These are phyloP conservation scores for Budorcas taxicolor DNA, from an alignment of 2,113 vertebrate genomes.

Conservation along the genomic window DNA sequence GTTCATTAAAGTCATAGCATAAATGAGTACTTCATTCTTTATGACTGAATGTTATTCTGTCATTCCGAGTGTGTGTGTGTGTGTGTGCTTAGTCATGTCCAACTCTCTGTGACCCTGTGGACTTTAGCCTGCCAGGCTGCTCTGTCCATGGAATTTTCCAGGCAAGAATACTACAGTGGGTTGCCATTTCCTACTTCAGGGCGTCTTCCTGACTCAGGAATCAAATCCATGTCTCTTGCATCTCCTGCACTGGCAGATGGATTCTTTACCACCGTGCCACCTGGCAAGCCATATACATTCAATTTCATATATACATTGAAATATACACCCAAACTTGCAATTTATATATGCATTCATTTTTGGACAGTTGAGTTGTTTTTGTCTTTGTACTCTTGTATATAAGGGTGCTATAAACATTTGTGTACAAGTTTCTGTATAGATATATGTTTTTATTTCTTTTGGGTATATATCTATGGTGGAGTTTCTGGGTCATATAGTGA, in stretches of 20 bases:
- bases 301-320: not conserved
- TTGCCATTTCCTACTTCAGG: not conserved
- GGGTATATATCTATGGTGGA: not conserved
- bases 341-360: not conserved
- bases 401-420: not conserved
- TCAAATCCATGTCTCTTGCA: not conserved
- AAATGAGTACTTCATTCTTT: not conserved
- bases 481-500: not conserved
- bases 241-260: not conserved
- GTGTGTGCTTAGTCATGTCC: not conserved
- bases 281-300: not conserved
- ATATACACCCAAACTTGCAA: not conserved
- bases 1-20: not conserved
- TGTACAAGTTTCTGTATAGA: not conserved
- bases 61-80: not conserved
- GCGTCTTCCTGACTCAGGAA: not conserved
- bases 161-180: not conserved
- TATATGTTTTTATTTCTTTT: not conserved
- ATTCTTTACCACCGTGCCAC: not conserved
- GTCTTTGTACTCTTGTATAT: not conserved
- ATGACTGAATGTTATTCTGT: not conserved
- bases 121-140: not conserved
- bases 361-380: not conserved
- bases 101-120: not conserved
- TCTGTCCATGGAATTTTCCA: not conserved